Evolutionary conservation across 2,797 vertebrate genomes (phyloP).

Genomic region (Babyrousa celebensis): DNA sequence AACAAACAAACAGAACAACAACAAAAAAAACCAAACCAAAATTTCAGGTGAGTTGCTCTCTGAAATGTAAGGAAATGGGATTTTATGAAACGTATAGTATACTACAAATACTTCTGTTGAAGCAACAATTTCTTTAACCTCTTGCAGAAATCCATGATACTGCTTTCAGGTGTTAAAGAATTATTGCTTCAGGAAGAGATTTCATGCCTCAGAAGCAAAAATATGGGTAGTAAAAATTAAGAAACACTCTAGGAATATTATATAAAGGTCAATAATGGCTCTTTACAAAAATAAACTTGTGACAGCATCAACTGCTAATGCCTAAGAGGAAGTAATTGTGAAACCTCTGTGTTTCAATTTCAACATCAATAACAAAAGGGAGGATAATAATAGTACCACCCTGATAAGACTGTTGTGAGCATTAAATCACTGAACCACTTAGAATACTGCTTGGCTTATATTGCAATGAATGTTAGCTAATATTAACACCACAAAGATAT

Average conservation of each 20-base stretch:
- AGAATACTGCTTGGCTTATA: not conserved
- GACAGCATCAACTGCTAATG: slow-evolving; percentile 57
- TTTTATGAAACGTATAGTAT: slow-evolving; percentile 47
- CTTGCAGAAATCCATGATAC: slow-evolving; percentile 30
- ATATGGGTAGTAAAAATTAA: slow-evolving; percentile 8
- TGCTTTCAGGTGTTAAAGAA: slow-evolving; percentile 42
- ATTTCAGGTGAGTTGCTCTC: slow-evolving; percentile 33
- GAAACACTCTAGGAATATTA: slow-evolving; percentile 66
- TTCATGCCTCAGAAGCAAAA: slow-evolving; percentile 57
- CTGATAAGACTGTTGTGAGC: not conserved
- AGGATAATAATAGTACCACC: not conserved
- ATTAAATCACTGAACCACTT: not conserved
- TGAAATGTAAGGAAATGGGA: not conserved
- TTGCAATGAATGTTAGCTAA: slow-evolving; percentile 22
- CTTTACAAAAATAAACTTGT: slow-evolving; percentile 72
- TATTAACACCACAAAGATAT: slow-evolving; percentile 23
- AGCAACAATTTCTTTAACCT: slow-evolving; percentile 10
- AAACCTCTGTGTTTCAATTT: slow-evolving; percentile 48
- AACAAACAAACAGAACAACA: too few relatives aligned
- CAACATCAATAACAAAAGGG: slow-evolving; percentile 54
- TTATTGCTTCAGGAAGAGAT: slow-evolving; percentile 44
- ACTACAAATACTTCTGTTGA: slow-evolving; percentile 60
- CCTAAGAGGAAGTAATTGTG: slow-evolving; percentile 47
- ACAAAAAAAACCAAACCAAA: not conserved
- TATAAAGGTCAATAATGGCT: slow-evolving; percentile 70